Evolutionary conservation across 2,797 vertebrate species (phyloP).

Genomic region (Prionace glauca): DNA sequence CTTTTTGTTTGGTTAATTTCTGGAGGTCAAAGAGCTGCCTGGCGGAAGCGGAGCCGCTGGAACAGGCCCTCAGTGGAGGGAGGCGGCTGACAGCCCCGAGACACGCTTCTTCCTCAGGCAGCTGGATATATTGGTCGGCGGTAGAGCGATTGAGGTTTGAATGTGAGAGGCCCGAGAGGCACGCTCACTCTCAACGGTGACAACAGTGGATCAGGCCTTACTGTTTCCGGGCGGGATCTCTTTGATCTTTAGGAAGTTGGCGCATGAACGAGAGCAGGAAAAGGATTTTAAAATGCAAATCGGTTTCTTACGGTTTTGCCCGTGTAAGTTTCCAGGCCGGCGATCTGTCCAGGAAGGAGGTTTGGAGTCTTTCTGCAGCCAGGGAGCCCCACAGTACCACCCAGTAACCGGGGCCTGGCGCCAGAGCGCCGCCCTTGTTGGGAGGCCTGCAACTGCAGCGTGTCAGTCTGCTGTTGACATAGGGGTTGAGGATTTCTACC

Average conservation of each 20-base stretch:
- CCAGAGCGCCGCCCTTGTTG: not conserved
- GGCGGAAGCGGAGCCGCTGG: not conserved
- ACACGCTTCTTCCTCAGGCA: not conserved
- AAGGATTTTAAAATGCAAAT: not conserved
- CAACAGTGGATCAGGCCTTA: not conserved
- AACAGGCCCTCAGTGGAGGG: not conserved
- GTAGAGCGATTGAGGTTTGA: not conserved
- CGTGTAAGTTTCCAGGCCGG: not conserved
- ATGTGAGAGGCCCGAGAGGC: not conserved
- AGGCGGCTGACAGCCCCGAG: not conserved
- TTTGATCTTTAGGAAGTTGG: not conserved
- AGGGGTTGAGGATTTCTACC: not conserved
- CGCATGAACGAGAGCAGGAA: not conserved
- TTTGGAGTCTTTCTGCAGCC: not conserved
- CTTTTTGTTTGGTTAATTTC: not conserved
- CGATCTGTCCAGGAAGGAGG: not conserved
- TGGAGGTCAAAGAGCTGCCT: not conserved
- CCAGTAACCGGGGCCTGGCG: not conserved
- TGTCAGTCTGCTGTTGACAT: slow-evolving; percentile 15
- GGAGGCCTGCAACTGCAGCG: slow-evolving; percentile 11
- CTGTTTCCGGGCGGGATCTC: not conserved
- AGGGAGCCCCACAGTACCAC: not conserved
- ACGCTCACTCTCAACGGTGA: not conserved
- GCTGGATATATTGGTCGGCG: not conserved
- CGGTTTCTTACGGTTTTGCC: slow-evolving; percentile 20